Evolutionary conservation across 2,113 vertebrate species (phyloP).

Genomic region (Noturus placidus): DNA sequence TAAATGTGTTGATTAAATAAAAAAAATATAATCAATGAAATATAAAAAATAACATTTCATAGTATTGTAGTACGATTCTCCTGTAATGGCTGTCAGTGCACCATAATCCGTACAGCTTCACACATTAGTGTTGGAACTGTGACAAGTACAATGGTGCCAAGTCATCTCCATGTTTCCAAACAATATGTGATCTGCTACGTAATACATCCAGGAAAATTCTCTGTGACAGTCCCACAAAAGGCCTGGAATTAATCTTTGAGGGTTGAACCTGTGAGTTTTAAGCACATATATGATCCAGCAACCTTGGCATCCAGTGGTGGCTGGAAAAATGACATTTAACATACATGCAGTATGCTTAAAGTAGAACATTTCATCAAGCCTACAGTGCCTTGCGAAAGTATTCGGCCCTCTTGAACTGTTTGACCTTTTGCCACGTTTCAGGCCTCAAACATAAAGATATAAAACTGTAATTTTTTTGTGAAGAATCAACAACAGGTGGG

Average conservation of each 20-base stretch:
- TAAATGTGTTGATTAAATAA: not conserved
- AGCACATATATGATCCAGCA: not conserved
- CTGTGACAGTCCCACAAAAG: not conserved
- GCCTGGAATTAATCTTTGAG: not conserved
- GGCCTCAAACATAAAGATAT: too few relatives aligned
- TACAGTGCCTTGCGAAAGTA: too few relatives aligned
- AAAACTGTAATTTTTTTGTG: too few relatives aligned
- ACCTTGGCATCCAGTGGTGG: not conserved
- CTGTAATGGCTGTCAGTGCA: not conserved
- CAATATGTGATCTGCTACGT: not conserved
- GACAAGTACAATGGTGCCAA: not conserved
- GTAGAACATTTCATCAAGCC: not conserved
- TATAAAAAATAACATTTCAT: not conserved
- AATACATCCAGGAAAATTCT: not conserved
- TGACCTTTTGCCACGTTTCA: too few relatives aligned
- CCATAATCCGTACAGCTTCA: not conserved
- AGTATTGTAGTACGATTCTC: not conserved
- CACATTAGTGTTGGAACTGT: constrained; percentile 2
- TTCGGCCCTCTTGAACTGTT: too few relatives aligned
- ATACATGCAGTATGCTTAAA: not conserved
- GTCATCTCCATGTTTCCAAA: constrained; percentile 15
- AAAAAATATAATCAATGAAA: not conserved
- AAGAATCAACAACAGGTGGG: too few relatives aligned
- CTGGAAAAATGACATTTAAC: not conserved
- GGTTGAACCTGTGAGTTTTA: not conserved